Conservation (phyloP, 2,888 invertebrate genomes). For the Spicauda simplicius region DNA sequence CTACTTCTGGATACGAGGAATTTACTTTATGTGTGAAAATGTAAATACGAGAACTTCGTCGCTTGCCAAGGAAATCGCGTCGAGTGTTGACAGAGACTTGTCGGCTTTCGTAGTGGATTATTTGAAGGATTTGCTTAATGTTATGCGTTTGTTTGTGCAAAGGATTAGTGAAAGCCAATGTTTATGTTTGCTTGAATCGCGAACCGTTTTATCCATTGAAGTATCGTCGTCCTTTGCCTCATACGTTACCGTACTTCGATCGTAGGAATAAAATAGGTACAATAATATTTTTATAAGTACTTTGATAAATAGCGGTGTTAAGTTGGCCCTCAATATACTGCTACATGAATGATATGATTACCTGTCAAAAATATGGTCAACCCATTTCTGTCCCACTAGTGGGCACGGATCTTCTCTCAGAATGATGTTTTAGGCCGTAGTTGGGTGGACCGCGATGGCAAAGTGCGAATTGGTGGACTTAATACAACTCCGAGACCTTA, state of each 20-base stretch:
- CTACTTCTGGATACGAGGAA: slow-evolving; percentile 72
- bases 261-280: neutral
- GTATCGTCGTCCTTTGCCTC: neutral
- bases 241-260: neutral
- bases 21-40: slow-evolving; percentile 81
- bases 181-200: slow-evolving; percentile 63
- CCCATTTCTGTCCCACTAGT: no score
- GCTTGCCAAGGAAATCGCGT: slow-evolving; percentile 73
- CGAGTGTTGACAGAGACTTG: slow-evolving; percentile 78
- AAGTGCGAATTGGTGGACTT: no score
- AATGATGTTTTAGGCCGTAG: no score
- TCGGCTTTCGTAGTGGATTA: slow-evolving; percentile 78
- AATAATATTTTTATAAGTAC: no score
- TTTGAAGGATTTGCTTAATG: slow-evolving; percentile 79
- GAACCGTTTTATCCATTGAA: slow-evolving; percentile 53
- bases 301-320: no score
- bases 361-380: no score
- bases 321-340: no score
- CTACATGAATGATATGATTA: no score
- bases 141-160: slow-evolving; percentile 69
- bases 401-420: no score
- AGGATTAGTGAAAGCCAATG: slow-evolving; percentile 65
- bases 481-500: no score
- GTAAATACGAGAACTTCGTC: slow-evolving; percentile 78
- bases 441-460: no score